A percentile compares a stretch with the other conserved stretches of the same genome.
phyloP scores from a whole-genome alignment of 2,113 vertebrate genomes.

The Xyliphius kryptos region DNA sequence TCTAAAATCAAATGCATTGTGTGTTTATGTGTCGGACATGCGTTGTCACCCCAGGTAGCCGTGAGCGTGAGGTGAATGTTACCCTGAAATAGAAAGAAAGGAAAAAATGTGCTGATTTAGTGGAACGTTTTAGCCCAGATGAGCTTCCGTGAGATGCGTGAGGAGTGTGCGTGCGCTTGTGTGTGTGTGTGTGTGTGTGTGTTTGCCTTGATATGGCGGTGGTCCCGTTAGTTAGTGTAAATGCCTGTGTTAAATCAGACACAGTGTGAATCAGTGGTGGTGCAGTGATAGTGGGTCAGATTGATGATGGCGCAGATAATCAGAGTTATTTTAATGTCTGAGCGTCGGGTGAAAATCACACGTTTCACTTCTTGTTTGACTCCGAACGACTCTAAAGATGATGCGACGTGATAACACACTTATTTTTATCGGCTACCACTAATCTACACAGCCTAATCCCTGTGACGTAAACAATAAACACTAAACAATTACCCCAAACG shows the following conservation, averaged over 20 bases:
- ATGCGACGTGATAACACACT: slow-evolving; percentile 49
- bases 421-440: slow-evolving; percentile 31
- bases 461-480: too few species aligned
- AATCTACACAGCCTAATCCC: background rate
- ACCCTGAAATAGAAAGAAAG: slow-evolving; percentile 21
- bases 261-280: slow-evolving; percentile 33
- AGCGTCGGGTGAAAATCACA: slow-evolving; percentile 51
- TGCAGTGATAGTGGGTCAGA: slow-evolving; percentile 42
- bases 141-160: slow-evolving; percentile 37
- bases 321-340: slow-evolving; percentile 52
- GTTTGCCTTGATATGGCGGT: slow-evolving; percentile 1
- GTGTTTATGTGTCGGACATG: background rate
- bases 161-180: background rate
- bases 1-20: background rate
- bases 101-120: slow-evolving; percentile 47
- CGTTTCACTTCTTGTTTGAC: slow-evolving; percentile 39
- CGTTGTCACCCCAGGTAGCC: background rate
- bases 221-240: background rate
- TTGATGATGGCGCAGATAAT: slow-evolving; percentile 42
- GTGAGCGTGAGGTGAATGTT: slow-evolving; percentile 3
- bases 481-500: background rate
- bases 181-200: slow-evolving; percentile 44
- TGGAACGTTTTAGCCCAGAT: slow-evolving; percentile 17
- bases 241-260: slow-evolving; percentile 12
- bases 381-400: slow-evolving; percentile 44